A percentile compares a stretch with the other conserved stretches of the same genome.
Evolutionary conservation across 1,140 invertebrate genomes (phyloP).

Genomic region (Pogonognathellus flavescens): DNA sequence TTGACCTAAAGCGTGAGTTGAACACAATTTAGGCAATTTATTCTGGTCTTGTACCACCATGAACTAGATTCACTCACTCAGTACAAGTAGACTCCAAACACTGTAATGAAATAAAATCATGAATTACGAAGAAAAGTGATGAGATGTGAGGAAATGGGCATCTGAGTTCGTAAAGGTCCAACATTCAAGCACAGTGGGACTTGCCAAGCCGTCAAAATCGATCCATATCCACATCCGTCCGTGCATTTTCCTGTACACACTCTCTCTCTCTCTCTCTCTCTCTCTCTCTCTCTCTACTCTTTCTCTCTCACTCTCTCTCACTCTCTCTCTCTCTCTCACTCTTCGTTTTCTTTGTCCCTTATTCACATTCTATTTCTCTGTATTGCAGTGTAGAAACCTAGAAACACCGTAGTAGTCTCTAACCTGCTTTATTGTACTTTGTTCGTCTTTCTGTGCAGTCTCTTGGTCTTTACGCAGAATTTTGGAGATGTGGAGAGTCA

Average conservation of each 20-base stretch:
- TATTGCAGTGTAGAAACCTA: too few species aligned
- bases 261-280: not conserved
- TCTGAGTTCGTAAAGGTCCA: conserved; percentile 3
- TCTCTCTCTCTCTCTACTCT: not conserved
- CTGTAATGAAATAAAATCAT: conserved; percentile 2
- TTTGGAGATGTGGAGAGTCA: too few species aligned
- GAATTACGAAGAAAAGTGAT: conserved; percentile 1
- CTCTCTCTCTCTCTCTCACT: not conserved
- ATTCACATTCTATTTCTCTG: too few species aligned
- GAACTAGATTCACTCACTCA: too few species aligned
- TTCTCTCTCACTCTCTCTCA: not conserved
- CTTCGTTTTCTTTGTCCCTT: not conserved
- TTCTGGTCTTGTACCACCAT: too few species aligned
- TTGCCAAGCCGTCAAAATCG: conserved; percentile 56
- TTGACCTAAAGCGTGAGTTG: too few species aligned
- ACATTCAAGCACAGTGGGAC: not conserved
- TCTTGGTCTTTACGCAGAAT: too few species aligned
- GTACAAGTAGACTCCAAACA: not conserved
- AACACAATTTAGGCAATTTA: too few species aligned
- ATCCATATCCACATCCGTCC: conserved; percentile 25
- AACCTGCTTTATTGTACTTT: too few species aligned
- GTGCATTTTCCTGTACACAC: not conserved
- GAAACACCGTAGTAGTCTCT: too few species aligned
- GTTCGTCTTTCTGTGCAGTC: too few species aligned
- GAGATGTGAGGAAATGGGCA: conserved; percentile 17